Percentiles rank a stretch among this genome's conserved stretches.
Evolutionary conservation across 2,797 vertebrate species (phyloP).

Genomic region (Coendou prehensilis): DNA sequence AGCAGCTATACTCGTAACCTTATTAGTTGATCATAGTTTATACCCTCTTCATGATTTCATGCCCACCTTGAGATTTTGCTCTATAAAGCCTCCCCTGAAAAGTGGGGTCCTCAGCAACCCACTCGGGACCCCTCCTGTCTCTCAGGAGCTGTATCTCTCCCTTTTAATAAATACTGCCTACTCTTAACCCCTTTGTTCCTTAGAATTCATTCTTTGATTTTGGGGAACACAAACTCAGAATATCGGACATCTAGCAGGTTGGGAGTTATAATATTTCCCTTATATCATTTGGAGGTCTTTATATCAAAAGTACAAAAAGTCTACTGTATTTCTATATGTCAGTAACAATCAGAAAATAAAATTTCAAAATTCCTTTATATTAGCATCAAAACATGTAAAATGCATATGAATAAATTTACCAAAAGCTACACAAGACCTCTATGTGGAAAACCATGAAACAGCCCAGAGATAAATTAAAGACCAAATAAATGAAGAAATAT

Average conservation of each 20-base stretch:
- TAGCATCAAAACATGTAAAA: neutral
- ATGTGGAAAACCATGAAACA: neutral
- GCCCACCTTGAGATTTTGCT: neutral
- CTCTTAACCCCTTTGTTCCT: neutral
- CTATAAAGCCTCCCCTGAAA: neutral
- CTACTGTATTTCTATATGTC: neutral
- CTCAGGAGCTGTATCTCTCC: neutral
- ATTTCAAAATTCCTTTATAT: neutral
- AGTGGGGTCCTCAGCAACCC: neutral
- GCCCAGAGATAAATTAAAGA: neutral
- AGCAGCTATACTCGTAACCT: neutral
- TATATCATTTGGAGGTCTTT: neutral
- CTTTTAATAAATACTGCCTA: neutral
- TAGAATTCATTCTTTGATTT: neutral
- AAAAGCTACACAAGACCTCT: neutral
- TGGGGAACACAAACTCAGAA: neutral
- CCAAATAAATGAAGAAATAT: accelerated
- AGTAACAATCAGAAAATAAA: neutral
- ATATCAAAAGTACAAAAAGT: neutral
- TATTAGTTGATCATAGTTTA: neutral
- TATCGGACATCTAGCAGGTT: neutral
- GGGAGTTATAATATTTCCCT: neutral
- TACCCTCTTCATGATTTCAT: neutral
- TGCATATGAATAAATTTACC: neutral
- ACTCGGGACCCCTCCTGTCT: neutral